Evolutionary conservation across 2,113 vertebrate species (phyloP).

Genomic region (Calyptommatus sinebrachiatus): DNA sequence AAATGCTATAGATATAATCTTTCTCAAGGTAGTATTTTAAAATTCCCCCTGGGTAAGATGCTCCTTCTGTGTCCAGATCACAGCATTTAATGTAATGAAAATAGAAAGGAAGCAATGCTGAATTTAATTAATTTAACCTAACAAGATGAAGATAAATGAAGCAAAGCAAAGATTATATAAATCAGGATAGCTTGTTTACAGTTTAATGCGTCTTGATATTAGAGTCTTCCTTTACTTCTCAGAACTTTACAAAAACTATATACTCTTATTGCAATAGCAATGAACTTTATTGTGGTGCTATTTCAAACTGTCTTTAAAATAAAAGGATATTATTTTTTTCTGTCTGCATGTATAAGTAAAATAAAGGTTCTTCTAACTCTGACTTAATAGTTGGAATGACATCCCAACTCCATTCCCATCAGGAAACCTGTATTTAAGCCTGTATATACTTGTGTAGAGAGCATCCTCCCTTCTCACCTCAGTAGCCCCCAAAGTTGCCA

Average conservation of each 20-base stretch:
- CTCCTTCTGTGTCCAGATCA: slow-evolving; percentile 81
- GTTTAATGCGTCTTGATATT: slow-evolving; percentile 73
- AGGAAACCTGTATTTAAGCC: too few relatives aligned
- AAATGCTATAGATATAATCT: slow-evolving; percentile 46
- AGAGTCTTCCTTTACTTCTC: slow-evolving; percentile 67
- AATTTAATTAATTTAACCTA: slow-evolving; percentile 99
- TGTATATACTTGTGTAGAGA: too few relatives aligned
- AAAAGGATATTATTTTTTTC: too few relatives aligned
- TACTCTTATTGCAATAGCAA: slow-evolving; percentile 33
- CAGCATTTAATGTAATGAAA: slow-evolving; percentile 99
- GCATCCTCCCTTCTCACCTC: too few relatives aligned
- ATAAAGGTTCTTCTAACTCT: too few relatives aligned
- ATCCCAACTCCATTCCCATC: too few relatives aligned
- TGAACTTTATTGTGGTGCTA: background rate
- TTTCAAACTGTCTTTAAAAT: too few relatives aligned
- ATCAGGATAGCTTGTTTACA: slow-evolving; percentile 89
- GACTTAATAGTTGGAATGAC: too few relatives aligned
- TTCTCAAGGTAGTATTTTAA: slow-evolving; percentile 64
- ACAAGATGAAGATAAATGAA: slow-evolving; percentile 99
- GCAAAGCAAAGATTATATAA: slow-evolving; percentile 86
- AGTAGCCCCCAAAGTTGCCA: too few relatives aligned
- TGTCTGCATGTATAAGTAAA: too few relatives aligned
- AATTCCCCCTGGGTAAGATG: slow-evolving; percentile 61
- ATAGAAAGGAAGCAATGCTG: slow-evolving; percentile 94
- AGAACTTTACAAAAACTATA: slow-evolving; percentile 57